Evolutionary conservation across 2,888 invertebrate genomes (phyloP), one percentile per base, ranked within the genome.

Genomic region (Drosophila percnosoma): DNA sequence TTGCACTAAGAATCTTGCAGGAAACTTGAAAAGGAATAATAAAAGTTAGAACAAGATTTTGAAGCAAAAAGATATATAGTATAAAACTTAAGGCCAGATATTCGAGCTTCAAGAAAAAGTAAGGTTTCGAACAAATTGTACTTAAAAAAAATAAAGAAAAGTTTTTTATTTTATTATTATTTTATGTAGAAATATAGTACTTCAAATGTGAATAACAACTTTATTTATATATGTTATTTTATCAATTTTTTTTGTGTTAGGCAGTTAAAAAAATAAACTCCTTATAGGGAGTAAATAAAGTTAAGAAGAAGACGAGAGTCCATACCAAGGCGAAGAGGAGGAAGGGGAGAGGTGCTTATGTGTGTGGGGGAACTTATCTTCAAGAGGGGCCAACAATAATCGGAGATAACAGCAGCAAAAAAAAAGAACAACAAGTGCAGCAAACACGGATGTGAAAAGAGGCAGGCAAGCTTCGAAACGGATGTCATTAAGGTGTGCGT

Each of bases 401-500:
- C 33, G 33, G 49, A 33, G 27, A 40, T 29, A 65, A 11, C 38
- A 51, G 33, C 66, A 57, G 15, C 21, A 10, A n/a, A 13, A 31
- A 42, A 42, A 31, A 58, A 8, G 18, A 33, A 68, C 31, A 18
- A 18, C 57, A 38, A 69, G 38, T 65, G 83, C 71, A 65, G 53
- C 63, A 31, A 51, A 55, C 42, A 55, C 61, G 68, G 53, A 77
- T 80, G 68, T 68, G 67, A 85, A 77, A 68, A 69, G 51, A 48
- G 31, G 62, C 69, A 59, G 54, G 42, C 68, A 69, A 63, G 42
- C 64, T 49, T 54, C 53, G 52, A 55, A 79, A 60, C 71, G 86
- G 89, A 90, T 90, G 77, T 86, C 90, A 86, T 86, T 86, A 90
- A 86, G 72, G 78, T 77, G 75, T 57, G 54, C 40, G 60, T 51